These are phyloP conservation scores for Bufo bufo DNA, from an alignment of 2,113 vertebrate species.

Conservation along the genomic window DNA sequence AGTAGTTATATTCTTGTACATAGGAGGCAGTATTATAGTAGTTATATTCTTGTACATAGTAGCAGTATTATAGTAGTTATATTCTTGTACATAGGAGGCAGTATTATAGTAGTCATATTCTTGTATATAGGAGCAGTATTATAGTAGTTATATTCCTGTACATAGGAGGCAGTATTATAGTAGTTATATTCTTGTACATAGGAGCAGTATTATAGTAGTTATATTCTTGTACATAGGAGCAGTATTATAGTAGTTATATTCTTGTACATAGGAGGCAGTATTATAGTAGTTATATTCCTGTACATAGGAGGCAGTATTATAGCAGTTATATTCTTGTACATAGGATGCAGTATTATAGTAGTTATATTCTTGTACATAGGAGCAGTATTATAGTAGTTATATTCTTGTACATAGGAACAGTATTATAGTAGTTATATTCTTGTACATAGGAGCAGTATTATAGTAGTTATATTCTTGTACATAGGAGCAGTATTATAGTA, in stretches of 20 bases:
- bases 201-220: too few species aligned
- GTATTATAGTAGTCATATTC: slow-evolving; percentile 4
- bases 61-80: too few species aligned
- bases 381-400: slow-evolving; percentile 6
- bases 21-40: too few species aligned
- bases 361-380: slow-evolving; percentile 28
- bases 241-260: slow-evolving; percentile 9
- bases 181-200: slow-evolving; percentile 25
- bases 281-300: slow-evolving; percentile 19
- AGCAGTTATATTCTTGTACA: slow-evolving; percentile 24
- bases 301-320: too few species aligned
- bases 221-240: slow-evolving; percentile 23
- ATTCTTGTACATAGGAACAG: background rate
- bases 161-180: too few species aligned
- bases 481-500: too few species aligned
- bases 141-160: slow-evolving; percentile 5
- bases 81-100: too few species aligned
- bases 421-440: slow-evolving; percentile 24
- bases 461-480: background rate
- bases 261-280: background rate
- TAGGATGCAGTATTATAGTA: too few species aligned
- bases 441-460: slow-evolving; percentile 11
- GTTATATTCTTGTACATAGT: too few species aligned
- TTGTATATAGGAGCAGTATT: slow-evolving; percentile 17
- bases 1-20: too few species aligned